These are phyloP conservation scores for Rhynchonycteris naso DNA, from an alignment of 2,797 vertebrate species.

Conservation along the genomic window DNA sequence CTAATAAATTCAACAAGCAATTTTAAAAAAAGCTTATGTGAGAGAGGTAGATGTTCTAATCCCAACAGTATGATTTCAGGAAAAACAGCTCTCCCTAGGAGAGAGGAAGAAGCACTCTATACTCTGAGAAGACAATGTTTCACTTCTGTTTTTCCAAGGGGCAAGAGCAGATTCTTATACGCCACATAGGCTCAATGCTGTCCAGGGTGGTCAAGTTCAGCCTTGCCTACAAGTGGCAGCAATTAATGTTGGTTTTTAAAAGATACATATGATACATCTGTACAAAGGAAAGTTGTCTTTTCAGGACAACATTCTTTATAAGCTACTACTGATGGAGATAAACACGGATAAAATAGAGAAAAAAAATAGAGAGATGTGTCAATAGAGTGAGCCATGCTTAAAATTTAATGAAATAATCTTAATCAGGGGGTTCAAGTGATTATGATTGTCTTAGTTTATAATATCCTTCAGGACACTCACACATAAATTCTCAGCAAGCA, in stretches of 20 bases:
- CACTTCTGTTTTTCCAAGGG: background rate
- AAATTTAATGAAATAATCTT: slow-evolving; percentile 1
- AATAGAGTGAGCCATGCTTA: background rate
- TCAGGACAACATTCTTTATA: background rate
- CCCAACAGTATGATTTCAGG: background rate
- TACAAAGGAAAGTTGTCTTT: background rate
- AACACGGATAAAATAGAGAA: background rate
- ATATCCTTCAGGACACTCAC: background rate
- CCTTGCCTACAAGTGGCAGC: background rate
- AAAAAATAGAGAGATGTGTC: background rate
- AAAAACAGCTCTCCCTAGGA: background rate
- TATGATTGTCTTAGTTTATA: background rate
- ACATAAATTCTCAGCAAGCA: background rate
- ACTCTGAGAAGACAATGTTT: background rate
- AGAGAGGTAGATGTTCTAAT: background rate
- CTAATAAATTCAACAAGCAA: background rate
- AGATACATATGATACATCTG: background rate
- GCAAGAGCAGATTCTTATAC: background rate
- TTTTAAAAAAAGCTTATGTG: background rate
- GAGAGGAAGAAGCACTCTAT: background rate
- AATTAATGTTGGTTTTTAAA: background rate
- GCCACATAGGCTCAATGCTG: no score
- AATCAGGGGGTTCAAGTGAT: background rate
- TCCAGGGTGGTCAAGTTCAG: background rate
- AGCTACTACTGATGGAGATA: background rate